phyloP scores from a whole-genome alignment of 2,113 vertebrate genomes.

The Octodon degus region DNA sequence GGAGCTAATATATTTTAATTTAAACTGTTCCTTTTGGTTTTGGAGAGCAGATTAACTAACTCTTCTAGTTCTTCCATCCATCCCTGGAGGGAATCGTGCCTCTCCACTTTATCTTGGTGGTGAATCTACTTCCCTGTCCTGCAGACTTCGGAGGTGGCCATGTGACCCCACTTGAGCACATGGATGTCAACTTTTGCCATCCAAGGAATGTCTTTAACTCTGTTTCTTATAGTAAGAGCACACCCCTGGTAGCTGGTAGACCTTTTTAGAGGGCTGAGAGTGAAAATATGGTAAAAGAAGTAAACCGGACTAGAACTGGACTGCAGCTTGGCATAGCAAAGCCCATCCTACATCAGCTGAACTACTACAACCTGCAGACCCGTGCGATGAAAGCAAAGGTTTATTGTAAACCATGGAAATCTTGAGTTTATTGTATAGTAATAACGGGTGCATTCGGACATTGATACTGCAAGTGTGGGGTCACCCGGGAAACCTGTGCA shows the following conservation, averaged over 20 bases:
- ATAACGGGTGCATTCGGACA: neutral
- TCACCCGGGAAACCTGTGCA: neutral
- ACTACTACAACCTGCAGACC: neutral
- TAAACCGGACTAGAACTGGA: neutral
- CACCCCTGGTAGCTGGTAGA: neutral
- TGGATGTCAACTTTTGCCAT: neutral
- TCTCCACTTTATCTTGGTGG: neutral
- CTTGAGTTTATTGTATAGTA: neutral
- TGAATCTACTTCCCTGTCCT: neutral
- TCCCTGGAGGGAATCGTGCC: neutral
- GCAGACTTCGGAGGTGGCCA: neutral
- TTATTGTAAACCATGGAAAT: neutral
- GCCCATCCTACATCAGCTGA: neutral
- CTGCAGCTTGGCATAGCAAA: neutral
- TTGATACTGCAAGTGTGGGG: neutral
- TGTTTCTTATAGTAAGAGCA: neutral
- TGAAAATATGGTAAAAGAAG: conserved; percentile 21
- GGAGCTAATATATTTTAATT: neutral
- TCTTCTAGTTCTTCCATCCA: neutral
- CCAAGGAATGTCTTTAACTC: neutral
- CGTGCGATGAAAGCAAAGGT: neutral
- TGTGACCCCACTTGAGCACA: neutral
- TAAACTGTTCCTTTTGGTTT: neutral
- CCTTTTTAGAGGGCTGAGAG: neutral
- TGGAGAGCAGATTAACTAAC: neutral